These are phyloP conservation scores for Brenthis daphne DNA, from an alignment of 2,888 invertebrate genomes.

Conservation along the genomic window DNA sequence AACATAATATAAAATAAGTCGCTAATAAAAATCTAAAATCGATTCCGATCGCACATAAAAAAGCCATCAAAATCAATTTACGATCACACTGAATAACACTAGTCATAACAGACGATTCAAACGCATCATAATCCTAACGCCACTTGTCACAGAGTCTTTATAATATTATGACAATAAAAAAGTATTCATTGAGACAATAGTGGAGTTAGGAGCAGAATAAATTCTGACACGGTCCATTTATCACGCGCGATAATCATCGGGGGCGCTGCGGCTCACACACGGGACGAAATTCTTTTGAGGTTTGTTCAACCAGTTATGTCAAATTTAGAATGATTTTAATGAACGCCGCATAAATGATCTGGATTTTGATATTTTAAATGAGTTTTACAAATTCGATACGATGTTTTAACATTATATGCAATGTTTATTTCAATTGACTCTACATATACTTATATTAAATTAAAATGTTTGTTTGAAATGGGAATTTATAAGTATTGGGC, in stretches of 20 bases:
- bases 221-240: slow-evolving; percentile 79
- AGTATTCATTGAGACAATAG: slow-evolving; percentile 82
- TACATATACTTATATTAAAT: neutral
- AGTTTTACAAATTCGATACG: slow-evolving; percentile 26
- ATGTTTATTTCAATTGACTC: neutral
- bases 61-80: slow-evolving; percentile 76
- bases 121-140: slow-evolving; percentile 71
- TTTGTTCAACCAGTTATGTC: slow-evolving; percentile 63
- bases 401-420: slow-evolving; percentile 4
- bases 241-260: slow-evolving; percentile 75
- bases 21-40: slow-evolving; percentile 70
- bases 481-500: too few species aligned
- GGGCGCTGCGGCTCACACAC: slow-evolving; percentile 53
- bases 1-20: slow-evolving; percentile 69
- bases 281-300: slow-evolving; percentile 67
- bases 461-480: neutral
- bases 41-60: slow-evolving; percentile 70
- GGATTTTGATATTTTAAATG: slow-evolving; percentile 30
- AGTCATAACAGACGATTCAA: slow-evolving; percentile 59
- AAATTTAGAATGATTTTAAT: slow-evolving; percentile 47
- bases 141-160: slow-evolving; percentile 73
- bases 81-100: slow-evolving; percentile 61
- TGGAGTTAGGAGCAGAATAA: slow-evolving; percentile 72
- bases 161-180: slow-evolving; percentile 78
- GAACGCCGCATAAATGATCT: slow-evolving; percentile 31